Base-by-base conservation (phyloP, 2,888 invertebrate species). In the Bhutanitis thaidina region DNA sequence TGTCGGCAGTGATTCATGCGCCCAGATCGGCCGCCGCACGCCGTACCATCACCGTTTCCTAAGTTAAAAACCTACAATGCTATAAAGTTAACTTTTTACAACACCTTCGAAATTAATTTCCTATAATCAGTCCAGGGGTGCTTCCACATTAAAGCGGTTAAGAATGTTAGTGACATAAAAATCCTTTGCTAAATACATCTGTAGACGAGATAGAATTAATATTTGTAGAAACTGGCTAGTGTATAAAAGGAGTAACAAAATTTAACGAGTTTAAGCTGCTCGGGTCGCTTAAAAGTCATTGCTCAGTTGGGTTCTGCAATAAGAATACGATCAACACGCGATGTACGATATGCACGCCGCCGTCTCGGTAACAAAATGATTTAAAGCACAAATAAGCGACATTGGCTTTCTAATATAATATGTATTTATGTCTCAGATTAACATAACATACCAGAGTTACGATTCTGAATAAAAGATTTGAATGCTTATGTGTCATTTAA, bases 1-100 rank as follows among this genome's bases (percentile, higher is more conserved):
- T 47, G 60, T 59, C 64, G 62, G 69, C 65, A 74, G 78, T 83
- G 82, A 84, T 73, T 83, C 82, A 85, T 74, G 65, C 67, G 59
- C 44, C 44, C 32, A 20, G 55, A 59, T 54, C 61, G 67, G 64
- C 69, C 62, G 67, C 65, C 69, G 64, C 68, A 67, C 64, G 61
- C 61, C 10, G 25, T 14, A 12, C 5, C 34, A 12, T 34, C 30
- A 53, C 65, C 64, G 61, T 68, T 67, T 67, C 61, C 61, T 61
- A 59, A 56, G 59, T 64, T 62, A 68, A 67, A 74, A 53, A 52
- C 65, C 68, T 65, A 43, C 47, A 34, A 1, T 15, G 16, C n/a
- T 38, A 13, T 38, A 30, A 39, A 38, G 14, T 15, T 29, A 29
- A 36, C 27, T 14, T 39, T 47, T 35, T 34, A 16, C 12, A 15